A percentile compares a stretch with the other conserved stretches of the same genome.
Evolutionary conservation across 2,888 invertebrate species (phyloP).

Genomic region (Nephrotoma appendiculata): DNA sequence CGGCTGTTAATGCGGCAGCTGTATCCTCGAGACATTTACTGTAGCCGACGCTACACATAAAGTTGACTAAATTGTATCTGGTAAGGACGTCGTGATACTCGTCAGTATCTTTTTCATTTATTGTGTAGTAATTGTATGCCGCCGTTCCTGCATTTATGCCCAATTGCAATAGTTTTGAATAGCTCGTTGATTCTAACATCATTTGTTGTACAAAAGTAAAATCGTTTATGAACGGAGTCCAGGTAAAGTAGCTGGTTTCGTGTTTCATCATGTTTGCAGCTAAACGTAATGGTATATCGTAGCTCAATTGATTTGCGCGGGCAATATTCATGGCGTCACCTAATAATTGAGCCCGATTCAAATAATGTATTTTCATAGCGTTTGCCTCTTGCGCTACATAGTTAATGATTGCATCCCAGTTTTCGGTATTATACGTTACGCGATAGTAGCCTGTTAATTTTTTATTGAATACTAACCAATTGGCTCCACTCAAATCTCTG

Average conservation of each 20-base stretch:
- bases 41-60: background rate
- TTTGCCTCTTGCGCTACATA: conserved; percentile 36
- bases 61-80: background rate
- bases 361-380: conserved; percentile 42
- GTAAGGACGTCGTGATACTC: background rate
- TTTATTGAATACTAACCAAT: conserved; percentile 37
- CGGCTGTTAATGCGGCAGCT: background rate
- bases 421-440: conserved; percentile 46
- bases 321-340: conserved; percentile 54
- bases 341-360: conserved; percentile 65
- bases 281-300: conserved; percentile 39
- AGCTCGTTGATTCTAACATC: background rate
- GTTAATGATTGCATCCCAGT: conserved; percentile 36
- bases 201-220: background rate
- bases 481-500: background rate
- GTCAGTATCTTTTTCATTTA: background rate
- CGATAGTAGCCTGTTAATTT: conserved; percentile 38
- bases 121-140: background rate
- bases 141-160: background rate
- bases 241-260: background rate
- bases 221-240: background rate
- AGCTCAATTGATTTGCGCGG: conserved; percentile 16
- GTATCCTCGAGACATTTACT: background rate
- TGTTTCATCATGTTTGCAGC: conserved; percentile 13
- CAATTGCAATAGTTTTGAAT: background rate